These are phyloP conservation scores for Diachasma alloeum DNA, from an alignment of 1,140 invertebrate genomes.

Conservation along the genomic window DNA sequence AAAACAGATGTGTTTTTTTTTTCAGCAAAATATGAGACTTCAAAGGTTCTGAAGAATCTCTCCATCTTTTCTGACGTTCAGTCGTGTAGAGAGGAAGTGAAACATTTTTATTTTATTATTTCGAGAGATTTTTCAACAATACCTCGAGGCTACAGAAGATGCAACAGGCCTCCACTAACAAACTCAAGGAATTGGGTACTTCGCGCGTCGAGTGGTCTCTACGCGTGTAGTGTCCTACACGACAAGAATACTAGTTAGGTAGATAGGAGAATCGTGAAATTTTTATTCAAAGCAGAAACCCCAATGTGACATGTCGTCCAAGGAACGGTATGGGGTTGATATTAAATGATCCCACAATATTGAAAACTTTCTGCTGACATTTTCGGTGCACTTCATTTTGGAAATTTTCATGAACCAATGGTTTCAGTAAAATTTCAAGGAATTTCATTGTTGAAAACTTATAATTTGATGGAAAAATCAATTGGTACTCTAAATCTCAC, in stretches of 20 bases:
- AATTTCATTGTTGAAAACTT: too few species aligned
- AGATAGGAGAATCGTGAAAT: neutral
- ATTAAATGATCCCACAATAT: too few species aligned
- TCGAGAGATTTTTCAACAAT: neutral
- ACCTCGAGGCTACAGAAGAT: constrained; percentile 54
- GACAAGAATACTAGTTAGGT: constrained; percentile 55
- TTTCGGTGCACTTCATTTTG: too few species aligned
- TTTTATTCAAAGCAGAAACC: neutral
- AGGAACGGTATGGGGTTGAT: too few species aligned
- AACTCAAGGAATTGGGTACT: constrained; percentile 57
- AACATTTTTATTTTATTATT: constrained; percentile 2
- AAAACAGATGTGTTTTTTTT: neutral
- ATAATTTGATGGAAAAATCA: too few species aligned
- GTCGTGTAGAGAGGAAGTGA: neutral
- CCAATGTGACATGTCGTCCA: neutral
- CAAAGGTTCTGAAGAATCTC: neutral
- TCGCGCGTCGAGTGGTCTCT: constrained; percentile 58
- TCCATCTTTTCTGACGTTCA: neutral
- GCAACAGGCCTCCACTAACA: constrained; percentile 64
- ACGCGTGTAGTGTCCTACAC: constrained; percentile 61
- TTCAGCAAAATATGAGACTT: neutral
- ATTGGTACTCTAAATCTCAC: too few species aligned
- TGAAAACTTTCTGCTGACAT: too few species aligned
- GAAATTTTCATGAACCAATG: too few species aligned
- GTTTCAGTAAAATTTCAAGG: too few species aligned